Evolutionary conservation across 2,797 vertebrate genomes (phyloP), one percentile per base, ranked within the genome.

Genomic region (Micropoecilia bifurca): DNA sequence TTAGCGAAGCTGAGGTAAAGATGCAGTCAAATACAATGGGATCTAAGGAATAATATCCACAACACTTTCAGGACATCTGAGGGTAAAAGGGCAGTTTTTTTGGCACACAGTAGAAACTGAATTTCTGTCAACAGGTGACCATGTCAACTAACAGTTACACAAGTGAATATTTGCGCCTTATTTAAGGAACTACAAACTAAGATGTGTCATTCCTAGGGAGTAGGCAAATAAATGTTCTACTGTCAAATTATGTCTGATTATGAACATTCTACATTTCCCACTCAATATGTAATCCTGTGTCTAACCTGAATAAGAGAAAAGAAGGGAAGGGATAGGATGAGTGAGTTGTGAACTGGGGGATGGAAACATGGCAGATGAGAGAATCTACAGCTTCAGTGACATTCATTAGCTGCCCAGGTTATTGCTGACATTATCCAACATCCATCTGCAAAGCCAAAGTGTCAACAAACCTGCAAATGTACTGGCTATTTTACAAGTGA

Each of bases 351-450:
- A 90, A 89, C 88, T 81, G 78, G 86, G 86, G 88, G 88, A 84
- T 90, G 90, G 90, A 89, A 87, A 88, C 83, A 89, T 87, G 91
- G 93, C 88, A 80, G 92, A 93, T 84, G 10, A 88, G 85, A 89
- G 95, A 96, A 96, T 98, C 97, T 98, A 99, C 97, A 99, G 98
- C 97, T 98, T 98, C 97, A 97, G 97, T 97, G 97, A 99, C 98
- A 99, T 99, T 99, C 98, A 97, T 97, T 99, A 99, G 98, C 98
- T 99, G 98, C 98, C 98, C 96, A 97, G 98, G 98, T 99, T 99
- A 99, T 99, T 99, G 98, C 99, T 99, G 98, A 98, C 97, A 93
- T 93, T 95, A 69, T 95, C 94, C 93, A 93, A 93, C 92, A 80
- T 97, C 97, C 96, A 97, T 97, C 97, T 97, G 97, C 97, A 97